A percentile compares a stretch with the other conserved stretches of the same genome.
Evolutionary conservation across 2,888 invertebrate species (phyloP).

Genomic region (Xestoiulus laeticollis): DNA sequence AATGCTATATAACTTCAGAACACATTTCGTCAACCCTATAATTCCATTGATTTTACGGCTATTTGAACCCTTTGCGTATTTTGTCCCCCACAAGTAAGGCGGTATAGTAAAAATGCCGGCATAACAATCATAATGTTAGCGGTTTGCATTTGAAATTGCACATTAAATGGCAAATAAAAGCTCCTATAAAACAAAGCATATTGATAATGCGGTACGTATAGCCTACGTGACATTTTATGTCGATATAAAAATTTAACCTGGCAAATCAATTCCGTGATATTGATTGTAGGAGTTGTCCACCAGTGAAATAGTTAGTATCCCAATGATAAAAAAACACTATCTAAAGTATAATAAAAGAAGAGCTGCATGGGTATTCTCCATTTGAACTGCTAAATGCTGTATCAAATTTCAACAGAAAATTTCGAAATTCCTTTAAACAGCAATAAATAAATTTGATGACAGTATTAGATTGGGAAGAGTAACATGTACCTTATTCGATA

Average conservation of each 20-base stretch:
- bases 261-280: not conserved
- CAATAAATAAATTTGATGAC: too few relatives aligned
- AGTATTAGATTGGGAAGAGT: too few relatives aligned
- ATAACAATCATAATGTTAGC: not conserved
- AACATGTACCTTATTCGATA: too few relatives aligned
- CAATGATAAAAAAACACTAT: not conserved
- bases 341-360: not conserved
- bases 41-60: not conserved
- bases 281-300: not conserved
- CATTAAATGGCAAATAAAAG: not conserved
- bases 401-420: too few relatives aligned
- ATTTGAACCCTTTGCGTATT: not conserved
- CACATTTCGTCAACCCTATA: not conserved
- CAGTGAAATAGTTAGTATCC: not conserved
- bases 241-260: not conserved
- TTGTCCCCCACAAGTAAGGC: not conserved
- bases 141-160: not conserved
- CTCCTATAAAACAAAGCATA: not conserved
- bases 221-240: not conserved
- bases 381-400: too few relatives aligned
- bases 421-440: too few relatives aligned
- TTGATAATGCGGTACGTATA: not conserved
- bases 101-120: not conserved
- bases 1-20: not conserved
- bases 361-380: too few relatives aligned